These are phyloP conservation scores for Liopterus haemorrhoidalis DNA, from an alignment of 2,888 invertebrate species.

Conservation along the genomic window DNA sequence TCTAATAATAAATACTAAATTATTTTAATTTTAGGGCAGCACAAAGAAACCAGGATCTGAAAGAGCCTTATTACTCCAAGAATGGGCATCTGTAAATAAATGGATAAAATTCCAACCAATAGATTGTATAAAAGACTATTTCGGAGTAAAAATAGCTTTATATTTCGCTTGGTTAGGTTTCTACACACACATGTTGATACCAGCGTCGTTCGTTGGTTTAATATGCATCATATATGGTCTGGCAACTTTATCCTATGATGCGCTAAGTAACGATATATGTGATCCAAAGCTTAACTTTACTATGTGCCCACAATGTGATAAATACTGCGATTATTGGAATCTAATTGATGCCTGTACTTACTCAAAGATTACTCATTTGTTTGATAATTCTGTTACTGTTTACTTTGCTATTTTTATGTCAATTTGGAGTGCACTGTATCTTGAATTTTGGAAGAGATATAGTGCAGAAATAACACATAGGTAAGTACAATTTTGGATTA, in stretches of 20 bases:
- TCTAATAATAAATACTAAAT: neutral
- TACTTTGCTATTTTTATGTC: slow-evolving; percentile 77
- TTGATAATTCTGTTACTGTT: slow-evolving; percentile 76
- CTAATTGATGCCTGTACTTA: slow-evolving; percentile 66
- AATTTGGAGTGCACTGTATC: slow-evolving; percentile 72
- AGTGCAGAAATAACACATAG: slow-evolving; percentile 71
- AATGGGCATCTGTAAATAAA: slow-evolving; percentile 67
- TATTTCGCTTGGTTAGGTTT: slow-evolving; percentile 84
- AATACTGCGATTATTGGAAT: slow-evolving; percentile 67
- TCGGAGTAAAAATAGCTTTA: slow-evolving; percentile 69
- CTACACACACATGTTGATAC: slow-evolving; percentile 77
- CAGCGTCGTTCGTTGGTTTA: slow-evolving; percentile 62
- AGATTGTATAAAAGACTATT: slow-evolving; percentile 71
- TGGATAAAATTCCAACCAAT: slow-evolving; percentile 70
- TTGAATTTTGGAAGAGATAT: slow-evolving; percentile 75
- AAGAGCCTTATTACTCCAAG: slow-evolving; percentile 54
- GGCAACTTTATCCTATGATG: slow-evolving; percentile 47
- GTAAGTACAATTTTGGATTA: no score
- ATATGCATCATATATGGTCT: slow-evolving; percentile 60
- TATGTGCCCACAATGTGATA: slow-evolving; percentile 80
- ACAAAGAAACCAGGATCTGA: slow-evolving; percentile 46
- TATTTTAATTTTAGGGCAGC: slow-evolving; percentile 48
- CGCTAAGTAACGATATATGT: slow-evolving; percentile 55
- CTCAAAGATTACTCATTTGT: slow-evolving; percentile 67
- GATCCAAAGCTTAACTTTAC: slow-evolving; percentile 47